Evolutionary conservation across 2,113 vertebrate species (phyloP).

Genomic region (Condylura cristata): DNA sequence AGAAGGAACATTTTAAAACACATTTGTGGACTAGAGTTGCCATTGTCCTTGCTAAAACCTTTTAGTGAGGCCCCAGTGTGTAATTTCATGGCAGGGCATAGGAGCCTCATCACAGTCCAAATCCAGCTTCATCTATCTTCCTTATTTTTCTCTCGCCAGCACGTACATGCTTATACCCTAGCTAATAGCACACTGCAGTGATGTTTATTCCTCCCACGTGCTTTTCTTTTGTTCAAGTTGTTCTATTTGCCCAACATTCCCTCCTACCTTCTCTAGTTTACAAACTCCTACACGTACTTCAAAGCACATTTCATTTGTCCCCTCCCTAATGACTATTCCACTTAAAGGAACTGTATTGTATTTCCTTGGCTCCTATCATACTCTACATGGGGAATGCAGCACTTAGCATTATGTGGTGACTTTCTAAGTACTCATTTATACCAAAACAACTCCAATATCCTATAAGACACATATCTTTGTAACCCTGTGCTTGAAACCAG

Average conservation of each 20-base stretch:
- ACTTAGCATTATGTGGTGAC: neutral
- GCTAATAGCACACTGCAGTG: neutral
- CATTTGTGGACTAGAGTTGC: too few relatives aligned
- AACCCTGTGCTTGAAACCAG: neutral
- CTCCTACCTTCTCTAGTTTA: neutral
- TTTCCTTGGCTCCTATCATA: neutral
- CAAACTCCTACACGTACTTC: neutral
- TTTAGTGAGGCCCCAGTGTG: too few relatives aligned
- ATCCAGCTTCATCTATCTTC: neutral
- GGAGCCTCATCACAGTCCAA: rapidly evolving
- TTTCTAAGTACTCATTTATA: neutral
- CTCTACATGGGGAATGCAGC: neutral
- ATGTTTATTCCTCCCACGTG: neutral
- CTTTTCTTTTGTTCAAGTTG: neutral
- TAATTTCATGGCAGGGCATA: neutral
- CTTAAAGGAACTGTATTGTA: neutral
- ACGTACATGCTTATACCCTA: neutral
- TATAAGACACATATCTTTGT: rapidly evolving
- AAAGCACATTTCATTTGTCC: neutral
- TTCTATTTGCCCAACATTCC: neutral
- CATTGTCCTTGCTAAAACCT: neutral
- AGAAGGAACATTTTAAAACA: neutral
- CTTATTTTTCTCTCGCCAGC: neutral
- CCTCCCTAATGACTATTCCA: neutral
- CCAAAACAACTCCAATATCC: neutral